Conservation (phyloP, 2,113 vertebrate species). For the Actenoides hombroni region DNA sequence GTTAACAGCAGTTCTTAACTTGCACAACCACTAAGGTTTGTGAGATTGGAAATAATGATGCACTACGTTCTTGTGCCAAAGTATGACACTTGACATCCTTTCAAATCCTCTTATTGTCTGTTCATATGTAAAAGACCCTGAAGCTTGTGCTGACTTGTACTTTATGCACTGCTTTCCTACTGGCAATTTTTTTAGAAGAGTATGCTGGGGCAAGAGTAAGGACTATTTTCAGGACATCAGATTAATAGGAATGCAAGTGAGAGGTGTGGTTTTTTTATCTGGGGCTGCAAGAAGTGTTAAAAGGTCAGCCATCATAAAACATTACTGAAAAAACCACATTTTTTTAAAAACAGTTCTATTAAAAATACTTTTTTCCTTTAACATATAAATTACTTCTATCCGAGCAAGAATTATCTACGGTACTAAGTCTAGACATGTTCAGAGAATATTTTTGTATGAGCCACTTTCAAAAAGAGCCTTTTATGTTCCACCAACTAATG, state of each 20-base stretch:
- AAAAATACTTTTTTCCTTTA: not conserved
- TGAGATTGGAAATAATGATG: not conserved
- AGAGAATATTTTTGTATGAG: not conserved
- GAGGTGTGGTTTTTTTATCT: not conserved
- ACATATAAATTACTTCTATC: not conserved
- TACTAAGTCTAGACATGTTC: not conserved
- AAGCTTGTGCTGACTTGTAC: not conserved
- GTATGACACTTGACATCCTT: not conserved
- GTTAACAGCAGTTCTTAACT: not conserved
- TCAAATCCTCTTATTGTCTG: not conserved
- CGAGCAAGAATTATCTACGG: not conserved
- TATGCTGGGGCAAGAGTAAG: not conserved
- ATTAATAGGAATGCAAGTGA: not conserved
- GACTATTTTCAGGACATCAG: not conserved
- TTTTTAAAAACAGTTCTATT: not conserved
- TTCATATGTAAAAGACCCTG: not conserved
- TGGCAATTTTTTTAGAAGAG: not conserved
- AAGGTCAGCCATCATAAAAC: not conserved
- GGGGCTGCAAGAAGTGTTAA: not conserved
- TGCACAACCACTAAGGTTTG: not conserved
- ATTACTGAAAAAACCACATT: not conserved
- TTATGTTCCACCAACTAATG: conserved; percentile 6
- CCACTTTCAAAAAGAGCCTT: not conserved
- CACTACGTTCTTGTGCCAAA: not conserved
- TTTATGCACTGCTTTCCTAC: not conserved